Percentiles rank a stretch among this genome's conserved stretches.
Evolutionary conservation across 2,797 vertebrate species (phyloP).

Genomic region (Neosalanx taihuensis): DNA sequence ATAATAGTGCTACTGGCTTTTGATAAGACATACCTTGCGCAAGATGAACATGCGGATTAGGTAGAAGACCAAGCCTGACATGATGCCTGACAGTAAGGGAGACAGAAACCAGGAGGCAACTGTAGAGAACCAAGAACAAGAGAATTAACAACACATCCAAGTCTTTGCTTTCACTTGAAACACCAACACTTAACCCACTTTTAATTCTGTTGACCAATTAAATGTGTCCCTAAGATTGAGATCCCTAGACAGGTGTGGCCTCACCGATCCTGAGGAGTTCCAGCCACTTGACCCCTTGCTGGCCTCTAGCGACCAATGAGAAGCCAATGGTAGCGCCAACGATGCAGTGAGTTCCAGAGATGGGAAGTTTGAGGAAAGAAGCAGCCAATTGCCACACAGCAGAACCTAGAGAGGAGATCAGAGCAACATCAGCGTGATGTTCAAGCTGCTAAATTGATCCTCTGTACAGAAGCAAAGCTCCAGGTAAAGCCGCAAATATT

Average conservation of each 20-base stretch:
- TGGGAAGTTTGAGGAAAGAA: conserved; percentile 95
- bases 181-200: too few relatives aligned
- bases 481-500: neutral
- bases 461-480: neutral
- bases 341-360: conserved; percentile 99
- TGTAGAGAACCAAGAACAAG: conserved; percentile 58
- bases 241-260: conserved; percentile 33
- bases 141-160: neutral
- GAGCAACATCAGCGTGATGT: neutral
- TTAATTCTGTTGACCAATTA: neutral
- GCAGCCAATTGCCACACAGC: conserved; percentile 95
- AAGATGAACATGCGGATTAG: conserved; percentile 89
- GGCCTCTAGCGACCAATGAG: conserved; percentile 87
- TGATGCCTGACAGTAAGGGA: conserved; percentile 92
- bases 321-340: conserved; percentile 97
- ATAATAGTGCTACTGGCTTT: neutral
- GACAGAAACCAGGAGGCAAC: conserved; percentile 97
- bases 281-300: conserved; percentile 86
- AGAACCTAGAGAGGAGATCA: conserved; percentile 77
- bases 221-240: conserved; percentile 7
- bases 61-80: conserved; percentile 92
- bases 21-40: conserved; percentile 78
- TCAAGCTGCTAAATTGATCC: neutral
- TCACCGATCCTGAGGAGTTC: conserved; percentile 92
- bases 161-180: neutral